phyloP scores from a whole-genome alignment of 2,797 vertebrate genomes.

The Bucorvus abyssinicus region DNA sequence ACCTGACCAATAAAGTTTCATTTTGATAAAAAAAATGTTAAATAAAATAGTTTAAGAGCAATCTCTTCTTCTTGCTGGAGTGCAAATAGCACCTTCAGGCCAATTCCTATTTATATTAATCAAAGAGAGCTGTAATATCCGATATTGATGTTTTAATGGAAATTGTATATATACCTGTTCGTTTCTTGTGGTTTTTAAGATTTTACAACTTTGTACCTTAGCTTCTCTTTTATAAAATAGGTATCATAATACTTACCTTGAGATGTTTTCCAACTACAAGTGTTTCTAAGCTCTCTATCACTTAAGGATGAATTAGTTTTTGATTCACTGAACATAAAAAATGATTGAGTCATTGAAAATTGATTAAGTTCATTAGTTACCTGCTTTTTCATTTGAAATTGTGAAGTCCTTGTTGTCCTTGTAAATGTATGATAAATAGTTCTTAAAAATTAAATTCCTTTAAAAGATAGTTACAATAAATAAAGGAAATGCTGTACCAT shows the following conservation, averaged over 20 bases:
- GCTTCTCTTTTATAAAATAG: background rate
- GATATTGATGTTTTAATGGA: background rate
- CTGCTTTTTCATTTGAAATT: background rate
- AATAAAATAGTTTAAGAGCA: background rate
- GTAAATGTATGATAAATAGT: background rate
- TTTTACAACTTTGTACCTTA: background rate
- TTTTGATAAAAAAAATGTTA: background rate
- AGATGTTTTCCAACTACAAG: background rate
- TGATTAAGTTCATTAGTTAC: background rate
- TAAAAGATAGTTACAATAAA: background rate
- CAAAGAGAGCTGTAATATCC: background rate
- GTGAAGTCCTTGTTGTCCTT: background rate
- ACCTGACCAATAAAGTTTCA: background rate
- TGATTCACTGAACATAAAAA: background rate
- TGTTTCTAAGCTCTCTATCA: background rate
- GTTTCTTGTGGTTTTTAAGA: background rate
- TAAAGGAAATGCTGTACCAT: background rate
- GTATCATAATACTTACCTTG: background rate
- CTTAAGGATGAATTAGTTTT: background rate
- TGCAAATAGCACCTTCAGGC: background rate
- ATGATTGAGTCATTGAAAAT: background rate
- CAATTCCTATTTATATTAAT: background rate
- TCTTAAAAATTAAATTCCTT: background rate
- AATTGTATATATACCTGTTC: background rate
- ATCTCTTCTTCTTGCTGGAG: background rate